phyloP scores from a whole-genome alignment of 2,888 invertebrate genomes.

The Andrena hattorfiana region DNA sequence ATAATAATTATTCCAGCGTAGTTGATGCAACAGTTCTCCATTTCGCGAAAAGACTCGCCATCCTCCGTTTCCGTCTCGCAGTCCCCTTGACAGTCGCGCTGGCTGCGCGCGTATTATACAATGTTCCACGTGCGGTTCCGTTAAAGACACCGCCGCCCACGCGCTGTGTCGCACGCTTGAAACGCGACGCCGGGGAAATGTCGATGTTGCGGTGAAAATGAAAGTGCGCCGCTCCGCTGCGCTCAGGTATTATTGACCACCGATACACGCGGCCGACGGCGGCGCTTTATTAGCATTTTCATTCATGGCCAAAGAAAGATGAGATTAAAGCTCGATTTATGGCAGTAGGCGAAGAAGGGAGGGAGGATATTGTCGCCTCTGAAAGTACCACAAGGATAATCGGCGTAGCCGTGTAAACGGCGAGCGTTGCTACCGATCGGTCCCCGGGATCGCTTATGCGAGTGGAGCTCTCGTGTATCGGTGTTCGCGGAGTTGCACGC shows the following conservation, averaged over 20 bases:
- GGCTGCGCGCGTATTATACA: slow-evolving; percentile 48
- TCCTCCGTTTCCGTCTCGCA: slow-evolving; percentile 34
- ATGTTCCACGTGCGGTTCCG: slow-evolving; percentile 60
- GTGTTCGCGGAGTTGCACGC: slow-evolving; percentile 14
- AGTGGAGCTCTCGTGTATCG: background rate
- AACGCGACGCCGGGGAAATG: slow-evolving; percentile 44
- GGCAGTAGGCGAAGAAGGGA: background rate
- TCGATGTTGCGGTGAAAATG: slow-evolving; percentile 65
- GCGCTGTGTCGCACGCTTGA: slow-evolving; percentile 55
- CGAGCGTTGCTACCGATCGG: slow-evolving; percentile 1
- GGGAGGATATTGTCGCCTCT: background rate
- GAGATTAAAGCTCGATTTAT: slow-evolving; percentile 42
- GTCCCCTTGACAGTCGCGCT: slow-evolving; percentile 43
- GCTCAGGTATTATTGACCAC: slow-evolving; percentile 54
- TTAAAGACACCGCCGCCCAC: slow-evolving; percentile 64
- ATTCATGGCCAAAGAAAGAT: slow-evolving; percentile 59
- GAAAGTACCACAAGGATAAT: slow-evolving; percentile 38
- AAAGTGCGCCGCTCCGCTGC: slow-evolving; percentile 62
- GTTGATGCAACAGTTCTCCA: slow-evolving; percentile 32
- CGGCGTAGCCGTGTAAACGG: slow-evolving; percentile 6
- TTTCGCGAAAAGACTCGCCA: slow-evolving; percentile 48
- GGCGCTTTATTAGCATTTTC: slow-evolving; percentile 56
- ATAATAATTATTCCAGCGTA: slow-evolving; percentile 11
- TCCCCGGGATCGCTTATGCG: slow-evolving; percentile 13
- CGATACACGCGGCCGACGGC: slow-evolving; percentile 32